Base-by-base conservation (phyloP, 2,113 vertebrate genomes). In the Sminthopsis crassicaudata region DNA sequence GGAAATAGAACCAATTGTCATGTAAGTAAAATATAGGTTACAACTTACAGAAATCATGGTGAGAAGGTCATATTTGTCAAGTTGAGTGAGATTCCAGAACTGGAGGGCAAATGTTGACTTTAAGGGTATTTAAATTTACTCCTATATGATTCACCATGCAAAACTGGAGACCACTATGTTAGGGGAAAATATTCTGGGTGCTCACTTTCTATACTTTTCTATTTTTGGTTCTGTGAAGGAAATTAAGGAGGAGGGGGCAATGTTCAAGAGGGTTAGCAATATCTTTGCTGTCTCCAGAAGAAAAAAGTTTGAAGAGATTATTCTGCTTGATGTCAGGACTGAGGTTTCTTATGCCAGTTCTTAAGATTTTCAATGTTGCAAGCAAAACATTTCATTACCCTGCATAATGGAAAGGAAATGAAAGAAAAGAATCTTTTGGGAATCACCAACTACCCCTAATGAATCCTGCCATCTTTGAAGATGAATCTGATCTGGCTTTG, bases 221-320 rank as follows among this genome's bases (percentile, higher is more conserved):
- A 26, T 27, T 92, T 52, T 25, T 53, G 27, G 76, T 84, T 94
- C 10, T 55, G 5, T 24, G 91, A 90, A 91, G 57, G 12, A 91
- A 89, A 26, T 94, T 54, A 84, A 57, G 9, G 76, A 25, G 36
- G 1, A 46, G 19, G 3, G 36, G 55, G 14, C 8, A 53, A 93
- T 84, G 24, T 51, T 60, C 25, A 92, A 91, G 76, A 91, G 16
- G 22, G 57, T 50, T 25, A 88, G 95, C 53, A 26, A 93, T 36
- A 95, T 24, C 36, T 89, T n/a, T 53, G 30, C 50, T 90, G 0
- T 57, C 94, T 94, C 53, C 92, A 92, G 12, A 91, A 95, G 48
- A 48, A 90, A 93, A 93, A 30, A 60, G 7, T 26, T 92, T 88
- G 60, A 90, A 55, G 27, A 91, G 55, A 84, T 76, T 57, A 53